Evolutionary conservation across 2,888 invertebrate species (phyloP).

Genomic region (Petrolisthes cinctipes): DNA sequence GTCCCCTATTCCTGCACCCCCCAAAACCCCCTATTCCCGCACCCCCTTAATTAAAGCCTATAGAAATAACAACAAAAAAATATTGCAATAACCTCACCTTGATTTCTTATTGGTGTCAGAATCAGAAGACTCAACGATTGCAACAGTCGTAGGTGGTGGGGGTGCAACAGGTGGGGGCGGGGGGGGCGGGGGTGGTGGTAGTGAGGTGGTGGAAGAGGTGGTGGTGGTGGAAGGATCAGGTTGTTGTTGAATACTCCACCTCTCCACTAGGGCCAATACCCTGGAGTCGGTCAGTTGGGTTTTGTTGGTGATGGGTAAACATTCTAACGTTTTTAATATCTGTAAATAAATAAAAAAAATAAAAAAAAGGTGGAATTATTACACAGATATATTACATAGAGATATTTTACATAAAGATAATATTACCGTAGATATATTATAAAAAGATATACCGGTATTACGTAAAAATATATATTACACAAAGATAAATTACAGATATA

Average conservation of each 20-base stretch:
- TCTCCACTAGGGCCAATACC: conserved; percentile 85
- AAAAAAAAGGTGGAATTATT: no score
- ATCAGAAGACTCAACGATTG: conserved; percentile 15
- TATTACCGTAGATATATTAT: no score
- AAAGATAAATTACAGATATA: no score
- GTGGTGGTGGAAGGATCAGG: conserved; percentile 25
- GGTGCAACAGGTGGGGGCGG: neutral
- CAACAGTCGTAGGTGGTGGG: conserved; percentile 7
- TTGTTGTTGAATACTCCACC: conserved; percentile 76
- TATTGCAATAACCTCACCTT: conserved; percentile 14
- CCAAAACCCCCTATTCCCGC: no score
- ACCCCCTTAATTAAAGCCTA: no score
- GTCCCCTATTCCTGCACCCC: no score
- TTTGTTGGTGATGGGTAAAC: conserved; percentile 92
- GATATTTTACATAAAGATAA: no score
- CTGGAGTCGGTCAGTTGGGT: conserved; percentile 93
- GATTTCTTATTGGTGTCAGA: conserved; percentile 43
- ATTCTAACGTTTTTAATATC: conserved; percentile 84
- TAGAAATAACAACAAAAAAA: no score
- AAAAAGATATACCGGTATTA: no score
- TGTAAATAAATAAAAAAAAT: conserved; percentile 68
- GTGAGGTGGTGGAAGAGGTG: conserved; percentile 23
- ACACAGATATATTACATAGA: no score
- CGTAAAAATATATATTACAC: no score
- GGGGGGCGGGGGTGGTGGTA: no score